Percentiles rank a stretch among this genome's conserved stretches.
Evolutionary conservation across 1,140 invertebrate species (phyloP).

Genomic region (Drosophila virilis): DNA sequence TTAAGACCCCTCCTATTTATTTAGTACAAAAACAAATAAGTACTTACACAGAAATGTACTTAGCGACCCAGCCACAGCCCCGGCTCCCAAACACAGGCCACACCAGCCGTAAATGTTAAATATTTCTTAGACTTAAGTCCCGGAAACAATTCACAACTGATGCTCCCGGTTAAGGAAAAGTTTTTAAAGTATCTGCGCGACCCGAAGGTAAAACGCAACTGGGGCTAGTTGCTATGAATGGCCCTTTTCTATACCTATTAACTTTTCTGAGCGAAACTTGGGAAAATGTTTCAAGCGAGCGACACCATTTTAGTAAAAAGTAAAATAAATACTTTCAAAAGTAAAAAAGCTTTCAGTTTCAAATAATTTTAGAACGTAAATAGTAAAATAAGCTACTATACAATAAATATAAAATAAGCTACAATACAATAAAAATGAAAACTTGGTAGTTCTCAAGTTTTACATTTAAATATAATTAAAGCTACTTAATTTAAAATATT

Average conservation of each 20-base stretch:
- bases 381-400: no score
- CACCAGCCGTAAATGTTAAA: constrained; percentile 43
- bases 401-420: no score
- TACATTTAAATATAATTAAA: no score
- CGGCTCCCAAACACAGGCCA: not conserved
- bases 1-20: constrained; percentile 24
- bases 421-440: no score
- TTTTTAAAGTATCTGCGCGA: constrained; percentile 7
- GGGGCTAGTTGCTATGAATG: not conserved
- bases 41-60: constrained; percentile 28
- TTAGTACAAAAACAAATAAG: constrained; percentile 22
- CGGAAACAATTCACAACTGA: constrained; percentile 46
- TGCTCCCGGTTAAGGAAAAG: constrained; percentile 16
- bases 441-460: no score
- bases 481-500: no score
- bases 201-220: not conserved
- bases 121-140: constrained; percentile 50
- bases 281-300: no score
- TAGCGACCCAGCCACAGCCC: not conserved
- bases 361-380: no score
- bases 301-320: no score
- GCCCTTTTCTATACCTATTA: not conserved
- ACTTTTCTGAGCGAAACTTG: no score
- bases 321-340: no score
- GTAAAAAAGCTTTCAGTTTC: no score